Evolutionary conservation across 2,113 vertebrate genomes (phyloP).

Genomic region (Anarhynchus alexandrinus): DNA sequence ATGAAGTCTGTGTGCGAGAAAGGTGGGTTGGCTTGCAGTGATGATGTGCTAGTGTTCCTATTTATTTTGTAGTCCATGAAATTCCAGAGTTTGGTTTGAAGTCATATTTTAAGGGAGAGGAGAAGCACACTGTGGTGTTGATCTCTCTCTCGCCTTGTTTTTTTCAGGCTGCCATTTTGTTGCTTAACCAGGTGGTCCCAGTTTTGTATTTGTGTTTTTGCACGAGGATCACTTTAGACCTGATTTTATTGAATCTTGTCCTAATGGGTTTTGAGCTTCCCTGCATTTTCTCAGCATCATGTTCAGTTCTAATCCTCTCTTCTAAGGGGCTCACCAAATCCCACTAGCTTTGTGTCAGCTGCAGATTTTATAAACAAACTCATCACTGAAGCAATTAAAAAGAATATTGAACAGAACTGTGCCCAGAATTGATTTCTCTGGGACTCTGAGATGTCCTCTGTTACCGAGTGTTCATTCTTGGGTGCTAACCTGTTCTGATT

Average conservation of each 20-base stretch:
- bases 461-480: background rate
- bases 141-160: background rate
- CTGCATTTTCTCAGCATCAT: background rate
- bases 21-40: background rate
- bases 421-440: background rate
- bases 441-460: background rate
- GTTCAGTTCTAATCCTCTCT: background rate
- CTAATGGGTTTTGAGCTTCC: background rate
- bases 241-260: background rate
- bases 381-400: background rate
- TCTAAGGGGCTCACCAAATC: background rate
- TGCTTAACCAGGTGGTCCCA: background rate
- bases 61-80: background rate
- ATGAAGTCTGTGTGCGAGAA: background rate
- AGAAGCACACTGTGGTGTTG: background rate
- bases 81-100: background rate
- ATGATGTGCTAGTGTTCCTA: background rate
- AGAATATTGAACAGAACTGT: background rate
- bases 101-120: background rate
- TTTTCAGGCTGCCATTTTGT: background rate
- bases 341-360: background rate
- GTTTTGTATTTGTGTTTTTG: background rate
- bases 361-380: background rate
- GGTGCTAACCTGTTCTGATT: background rate
- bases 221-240: background rate